phyloP scores from a whole-genome alignment of 2,113 vertebrate genomes.

The Recurvirostra avosetta region DNA sequence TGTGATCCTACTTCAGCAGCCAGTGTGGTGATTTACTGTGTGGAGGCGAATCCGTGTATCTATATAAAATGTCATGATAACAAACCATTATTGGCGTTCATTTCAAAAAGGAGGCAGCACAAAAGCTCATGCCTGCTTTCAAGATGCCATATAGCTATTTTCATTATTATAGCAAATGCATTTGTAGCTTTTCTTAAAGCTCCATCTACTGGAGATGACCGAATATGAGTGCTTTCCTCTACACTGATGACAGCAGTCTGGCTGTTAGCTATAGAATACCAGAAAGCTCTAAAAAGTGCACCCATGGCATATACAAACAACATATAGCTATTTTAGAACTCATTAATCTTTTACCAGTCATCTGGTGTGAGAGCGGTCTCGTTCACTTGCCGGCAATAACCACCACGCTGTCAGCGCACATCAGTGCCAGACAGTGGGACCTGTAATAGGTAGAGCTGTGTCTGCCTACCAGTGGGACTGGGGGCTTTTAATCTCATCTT shows the following conservation, averaged over 20 bases:
- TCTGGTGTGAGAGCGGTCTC: neutral
- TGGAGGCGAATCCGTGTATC: neutral
- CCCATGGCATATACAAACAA: neutral
- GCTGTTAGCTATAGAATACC: neutral
- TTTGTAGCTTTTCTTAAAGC: neutral
- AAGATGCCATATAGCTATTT: neutral
- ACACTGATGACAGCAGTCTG: neutral
- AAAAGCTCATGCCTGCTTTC: neutral
- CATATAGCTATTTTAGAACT: neutral
- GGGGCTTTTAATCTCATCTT: neutral
- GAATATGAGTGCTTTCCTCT: neutral
- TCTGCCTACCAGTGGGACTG: neutral
- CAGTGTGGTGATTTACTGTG: neutral
- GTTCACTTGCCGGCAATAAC: neutral
- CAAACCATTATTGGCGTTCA: neutral
- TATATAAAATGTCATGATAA: neutral
- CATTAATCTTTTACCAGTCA: neutral
- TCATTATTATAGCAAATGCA: neutral
- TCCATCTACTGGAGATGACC: neutral
- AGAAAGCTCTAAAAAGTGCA: neutral
- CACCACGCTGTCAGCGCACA: fast-evolving
- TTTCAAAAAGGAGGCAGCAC: neutral
- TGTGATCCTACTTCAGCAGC: neutral
- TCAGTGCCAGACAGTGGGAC: neutral
- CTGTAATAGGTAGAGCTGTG: neutral